phyloP scores from a whole-genome alignment of 2,797 vertebrate species.

The Thunnus albacares region DNA sequence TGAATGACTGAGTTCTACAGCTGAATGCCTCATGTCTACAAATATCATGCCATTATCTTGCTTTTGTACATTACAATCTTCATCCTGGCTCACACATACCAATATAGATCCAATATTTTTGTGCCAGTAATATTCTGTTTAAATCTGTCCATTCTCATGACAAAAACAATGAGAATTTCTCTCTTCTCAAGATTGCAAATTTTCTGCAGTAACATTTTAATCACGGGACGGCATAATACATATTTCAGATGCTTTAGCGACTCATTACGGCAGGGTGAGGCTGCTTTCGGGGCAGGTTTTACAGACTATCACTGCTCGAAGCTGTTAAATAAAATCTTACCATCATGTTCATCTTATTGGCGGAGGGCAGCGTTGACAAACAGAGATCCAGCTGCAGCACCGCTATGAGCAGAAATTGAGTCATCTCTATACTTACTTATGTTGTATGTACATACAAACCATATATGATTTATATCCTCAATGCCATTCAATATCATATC shows the following conservation, averaged over 20 bases:
- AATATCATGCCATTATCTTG: background rate
- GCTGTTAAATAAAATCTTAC: constrained; percentile 26
- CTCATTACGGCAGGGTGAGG: background rate
- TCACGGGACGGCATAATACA: background rate
- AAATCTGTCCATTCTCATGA: background rate
- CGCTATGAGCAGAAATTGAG: constrained; percentile 15
- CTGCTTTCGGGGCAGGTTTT: constrained; percentile 13
- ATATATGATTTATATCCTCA: background rate
- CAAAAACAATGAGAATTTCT: background rate
- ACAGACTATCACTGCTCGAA: constrained; percentile 1
- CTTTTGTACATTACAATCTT: background rate
- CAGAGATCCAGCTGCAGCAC: constrained; percentile 36
- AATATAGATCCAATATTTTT: background rate
- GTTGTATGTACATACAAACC: constrained; percentile 1
- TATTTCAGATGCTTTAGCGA: background rate
- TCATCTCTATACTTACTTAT: constrained; percentile 10
- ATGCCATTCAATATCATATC: background rate
- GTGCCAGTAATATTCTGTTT: background rate
- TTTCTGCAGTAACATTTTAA: background rate
- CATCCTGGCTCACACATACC: background rate
- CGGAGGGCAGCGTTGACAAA: constrained; percentile 14
- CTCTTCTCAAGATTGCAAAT: background rate
- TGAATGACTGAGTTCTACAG: constrained; percentile 11
- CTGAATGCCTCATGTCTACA: background rate
- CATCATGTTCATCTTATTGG: constrained; percentile 14